These are phyloP conservation scores for Eleginops maclovinus DNA, from an alignment of 2,113 vertebrate genomes.

Conservation along the genomic window DNA sequence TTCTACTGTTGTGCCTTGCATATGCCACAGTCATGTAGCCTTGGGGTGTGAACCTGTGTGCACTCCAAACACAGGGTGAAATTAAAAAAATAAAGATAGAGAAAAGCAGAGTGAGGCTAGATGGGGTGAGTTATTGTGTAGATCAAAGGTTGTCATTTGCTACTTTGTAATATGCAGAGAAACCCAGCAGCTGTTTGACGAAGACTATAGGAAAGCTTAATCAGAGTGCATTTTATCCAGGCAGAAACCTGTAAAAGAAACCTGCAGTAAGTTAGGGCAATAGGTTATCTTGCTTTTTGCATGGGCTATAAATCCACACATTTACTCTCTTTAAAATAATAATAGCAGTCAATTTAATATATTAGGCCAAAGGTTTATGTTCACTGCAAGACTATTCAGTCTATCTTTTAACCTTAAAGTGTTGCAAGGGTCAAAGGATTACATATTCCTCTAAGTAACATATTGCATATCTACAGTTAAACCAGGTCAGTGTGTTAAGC, in stretches of 20 bases:
- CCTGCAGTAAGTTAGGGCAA: background rate
- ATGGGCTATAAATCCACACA: background rate
- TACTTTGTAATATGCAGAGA: slow-evolving; percentile 60
- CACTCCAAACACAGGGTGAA: slow-evolving; percentile 41
- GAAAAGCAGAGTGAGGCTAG: slow-evolving; percentile 10
- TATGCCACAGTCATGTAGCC: slow-evolving; percentile 46
- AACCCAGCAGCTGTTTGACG: slow-evolving; percentile 57
- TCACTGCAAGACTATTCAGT: background rate
- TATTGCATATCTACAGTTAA: slow-evolving; percentile 29
- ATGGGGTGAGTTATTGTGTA: slow-evolving; percentile 54
- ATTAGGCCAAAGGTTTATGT: background rate
- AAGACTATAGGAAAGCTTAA: slow-evolving; percentile 30
- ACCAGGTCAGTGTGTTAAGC: slow-evolving; percentile 69
- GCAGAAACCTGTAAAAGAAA: slow-evolving; percentile 29
- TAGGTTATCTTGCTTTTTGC: slow-evolving; percentile 6
- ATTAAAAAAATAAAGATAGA: background rate
- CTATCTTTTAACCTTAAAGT: slow-evolving; percentile 10
- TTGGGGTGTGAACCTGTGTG: slow-evolving; percentile 58
- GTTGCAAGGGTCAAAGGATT: slow-evolving; percentile 28
- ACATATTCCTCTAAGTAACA: slow-evolving; percentile 26
- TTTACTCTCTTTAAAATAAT: background rate
- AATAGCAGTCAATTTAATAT: background rate
- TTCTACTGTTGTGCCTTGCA: slow-evolving; percentile 30
- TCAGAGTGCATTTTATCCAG: slow-evolving; percentile 20
- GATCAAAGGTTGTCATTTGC: slow-evolving; percentile 70